Evolutionary conservation across 2,113 vertebrate species (phyloP), one percentile per base, ranked within the genome.

Genomic region (Ovis canadensis): DNA sequence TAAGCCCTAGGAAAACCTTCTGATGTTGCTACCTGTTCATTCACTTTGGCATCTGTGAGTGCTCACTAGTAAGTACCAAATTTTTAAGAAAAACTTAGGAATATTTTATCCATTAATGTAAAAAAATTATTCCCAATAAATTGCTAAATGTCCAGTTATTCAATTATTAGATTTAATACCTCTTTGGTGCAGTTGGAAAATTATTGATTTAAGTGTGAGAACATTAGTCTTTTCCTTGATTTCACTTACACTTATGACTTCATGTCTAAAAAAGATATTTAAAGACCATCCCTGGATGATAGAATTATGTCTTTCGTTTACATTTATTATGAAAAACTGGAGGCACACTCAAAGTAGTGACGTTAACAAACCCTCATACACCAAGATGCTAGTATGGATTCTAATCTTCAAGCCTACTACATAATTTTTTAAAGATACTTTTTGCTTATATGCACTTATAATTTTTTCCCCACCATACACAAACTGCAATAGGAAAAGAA

Each of bases 61-160:
- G 43, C 17, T 77, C 17, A 88, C 14, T 31, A 89, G 25, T 15
- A 81, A 19, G 31, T 33, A 95, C 15, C 40, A 90, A 77, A 52
- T 77, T 90, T 84, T 92, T 80, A 90, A 80, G 43, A 90, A 95
- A 96, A 95, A 95, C 29, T 23, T 67, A n/a, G 48, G 43, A 93
- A 91, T 81, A 96, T 82, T 50, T 94, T 88, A 88, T 45, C 16
- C 83, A 82, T 86, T 86, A 64, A 81, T 60, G 29, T 78, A 3
- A 36, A 94, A 94, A 94, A 57, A 27, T 6, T 45, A 23, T 77
- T 88, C 33, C 64, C 48, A 27, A 52, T 62, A 96, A 82, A 83
- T 48, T 87, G 48, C 55, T 33, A 94, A 78, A 91, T 77, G 23
- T 23, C 27, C 12, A 96, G 48, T 88, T 90, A 87, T 12, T 36